A percentile compares a stretch with the other conserved stretches of the same genome.
Conservation (phyloP, 2,113 vertebrate genomes). For the Phaethon lepturus region DNA sequence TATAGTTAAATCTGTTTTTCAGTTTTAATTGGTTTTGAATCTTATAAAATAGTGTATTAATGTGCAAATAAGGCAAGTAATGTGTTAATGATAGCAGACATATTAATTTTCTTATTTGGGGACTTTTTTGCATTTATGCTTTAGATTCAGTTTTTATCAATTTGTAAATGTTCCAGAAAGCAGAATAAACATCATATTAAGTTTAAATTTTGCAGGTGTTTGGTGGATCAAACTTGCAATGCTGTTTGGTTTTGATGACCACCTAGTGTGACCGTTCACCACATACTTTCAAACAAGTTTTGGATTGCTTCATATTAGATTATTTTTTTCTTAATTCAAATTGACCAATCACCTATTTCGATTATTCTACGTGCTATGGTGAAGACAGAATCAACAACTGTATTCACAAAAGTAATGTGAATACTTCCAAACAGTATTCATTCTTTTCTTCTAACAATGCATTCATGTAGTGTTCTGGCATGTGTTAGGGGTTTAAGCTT, state of each 20-base stretch:
- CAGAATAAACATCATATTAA: neutral
- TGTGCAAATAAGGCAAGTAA: neutral
- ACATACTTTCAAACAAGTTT: neutral
- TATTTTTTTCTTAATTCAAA: neutral
- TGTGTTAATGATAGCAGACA: neutral
- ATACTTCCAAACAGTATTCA: neutral
- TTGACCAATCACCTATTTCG: fast-evolving
- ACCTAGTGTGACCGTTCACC: neutral
- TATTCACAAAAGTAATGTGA: neutral
- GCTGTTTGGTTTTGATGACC: neutral
- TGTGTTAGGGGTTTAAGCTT: neutral
- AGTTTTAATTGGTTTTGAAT: neutral
- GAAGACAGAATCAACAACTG: neutral
- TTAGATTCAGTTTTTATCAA: neutral
- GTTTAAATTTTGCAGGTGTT: neutral
- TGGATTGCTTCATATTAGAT: neutral
- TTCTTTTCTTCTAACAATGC: neutral
- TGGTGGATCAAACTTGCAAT: neutral
- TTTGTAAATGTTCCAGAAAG: neutral
- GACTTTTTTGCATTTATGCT: neutral
- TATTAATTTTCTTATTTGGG: neutral
- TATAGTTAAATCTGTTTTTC: neutral
- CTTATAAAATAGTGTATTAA: neutral
- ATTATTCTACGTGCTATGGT: neutral
- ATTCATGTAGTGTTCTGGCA: neutral